Evolutionary conservation across 2,113 vertebrate species (phyloP).

Genomic region (Mastomys coucha): DNA sequence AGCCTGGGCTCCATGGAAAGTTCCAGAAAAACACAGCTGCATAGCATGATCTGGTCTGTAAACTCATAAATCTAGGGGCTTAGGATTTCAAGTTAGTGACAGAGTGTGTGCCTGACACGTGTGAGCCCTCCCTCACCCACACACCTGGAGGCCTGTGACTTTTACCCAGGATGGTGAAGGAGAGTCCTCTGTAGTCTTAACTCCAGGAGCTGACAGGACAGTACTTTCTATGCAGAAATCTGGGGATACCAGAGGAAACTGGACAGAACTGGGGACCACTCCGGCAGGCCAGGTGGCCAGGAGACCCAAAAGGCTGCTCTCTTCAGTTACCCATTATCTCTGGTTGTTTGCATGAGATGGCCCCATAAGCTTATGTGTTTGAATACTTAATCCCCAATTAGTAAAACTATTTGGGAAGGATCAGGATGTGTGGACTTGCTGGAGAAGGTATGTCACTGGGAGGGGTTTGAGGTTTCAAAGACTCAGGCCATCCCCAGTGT

Average conservation of each 20-base stretch:
- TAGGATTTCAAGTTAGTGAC: too few species aligned
- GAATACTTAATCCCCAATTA: neutral
- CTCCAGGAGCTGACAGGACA: neutral
- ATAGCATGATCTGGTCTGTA: neutral
- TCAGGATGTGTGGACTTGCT: neutral
- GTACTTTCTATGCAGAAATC: neutral
- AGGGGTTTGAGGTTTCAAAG: neutral
- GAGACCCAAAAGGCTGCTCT: neutral
- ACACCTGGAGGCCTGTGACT: neutral
- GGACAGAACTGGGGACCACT: neutral
- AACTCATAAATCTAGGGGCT: too few species aligned
- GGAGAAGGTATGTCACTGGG: neutral
- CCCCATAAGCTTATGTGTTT: neutral
- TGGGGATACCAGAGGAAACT: neutral
- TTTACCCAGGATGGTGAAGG: neutral
- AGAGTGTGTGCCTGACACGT: too few species aligned
- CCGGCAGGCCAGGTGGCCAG: neutral
- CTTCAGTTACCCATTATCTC: neutral
- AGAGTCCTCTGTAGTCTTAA: neutral
- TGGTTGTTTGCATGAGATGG: neutral
- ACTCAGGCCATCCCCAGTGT: neutral
- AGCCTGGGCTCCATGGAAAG: neutral
- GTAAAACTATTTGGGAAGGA: neutral
- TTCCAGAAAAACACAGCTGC: neutral
- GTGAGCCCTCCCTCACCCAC: accelerated